These are phyloP conservation scores for Arctocebus calabarensis DNA, from an alignment of 2,797 vertebrate genomes.

Conservation along the genomic window DNA sequence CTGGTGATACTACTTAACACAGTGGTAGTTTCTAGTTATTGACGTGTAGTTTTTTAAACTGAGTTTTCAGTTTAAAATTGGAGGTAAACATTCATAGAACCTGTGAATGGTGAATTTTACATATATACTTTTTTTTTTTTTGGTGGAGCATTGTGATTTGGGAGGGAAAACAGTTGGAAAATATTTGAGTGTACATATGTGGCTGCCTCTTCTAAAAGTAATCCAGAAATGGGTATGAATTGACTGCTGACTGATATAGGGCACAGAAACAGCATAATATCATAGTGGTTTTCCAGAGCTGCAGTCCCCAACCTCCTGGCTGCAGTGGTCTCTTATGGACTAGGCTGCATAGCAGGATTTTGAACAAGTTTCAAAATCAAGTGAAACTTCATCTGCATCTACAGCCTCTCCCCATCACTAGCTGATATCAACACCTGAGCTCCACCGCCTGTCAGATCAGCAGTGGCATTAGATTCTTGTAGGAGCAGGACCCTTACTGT, in stretches of 20 bases:
- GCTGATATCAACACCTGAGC: no score
- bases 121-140: not conserved
- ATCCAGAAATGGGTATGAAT: not conserved
- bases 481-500: no score
- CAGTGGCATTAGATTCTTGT: no score
- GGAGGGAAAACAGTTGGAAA: constrained; percentile 17
- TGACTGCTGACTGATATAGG: not conserved
- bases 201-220: not conserved
- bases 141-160: not conserved
- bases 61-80: constrained; percentile 38
- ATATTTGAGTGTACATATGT: not conserved
- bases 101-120: not conserved
- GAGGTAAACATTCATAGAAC: not conserved
- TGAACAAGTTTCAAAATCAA: no score
- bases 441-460: no score
- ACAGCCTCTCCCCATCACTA: no score
- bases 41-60: not conserved
- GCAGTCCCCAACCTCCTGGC: no score
- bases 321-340: no score
- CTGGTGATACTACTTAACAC: not conserved
- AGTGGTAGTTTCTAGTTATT: constrained; percentile 6
- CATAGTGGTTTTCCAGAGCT: not conserved
- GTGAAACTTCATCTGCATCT: no score
- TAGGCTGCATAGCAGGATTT: no score
- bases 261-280: not conserved